Conservation (phyloP, 1,140 invertebrate species). For the Gonioctena quinquepunctata region DNA sequence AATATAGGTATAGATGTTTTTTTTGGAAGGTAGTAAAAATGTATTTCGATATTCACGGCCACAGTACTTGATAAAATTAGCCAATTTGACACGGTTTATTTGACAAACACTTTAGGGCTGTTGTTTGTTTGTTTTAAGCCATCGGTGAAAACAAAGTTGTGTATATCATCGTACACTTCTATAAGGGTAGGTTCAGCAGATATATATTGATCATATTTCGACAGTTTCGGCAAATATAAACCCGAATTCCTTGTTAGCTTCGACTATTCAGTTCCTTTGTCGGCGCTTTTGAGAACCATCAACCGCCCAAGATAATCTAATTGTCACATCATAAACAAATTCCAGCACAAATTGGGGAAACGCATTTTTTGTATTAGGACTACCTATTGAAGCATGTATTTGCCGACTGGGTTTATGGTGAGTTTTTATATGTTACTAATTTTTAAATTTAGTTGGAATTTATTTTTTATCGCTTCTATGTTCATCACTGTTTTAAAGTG, state of each 20-base stretch:
- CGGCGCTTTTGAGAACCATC: constrained; percentile 34
- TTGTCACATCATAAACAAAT: constrained; percentile 50
- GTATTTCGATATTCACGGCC: too few species aligned
- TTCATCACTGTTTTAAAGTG: not conserved
- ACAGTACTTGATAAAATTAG: too few species aligned
- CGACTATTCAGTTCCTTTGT: constrained; percentile 35
- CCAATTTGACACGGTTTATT: not conserved
- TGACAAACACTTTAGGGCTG: not conserved
- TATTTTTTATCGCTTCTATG: not conserved
- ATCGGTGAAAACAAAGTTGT: not conserved
- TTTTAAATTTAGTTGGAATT: constrained; percentile 16
- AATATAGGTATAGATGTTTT: too few species aligned
- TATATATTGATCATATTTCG: constrained; percentile 8
- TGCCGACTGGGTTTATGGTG: constrained; percentile 7
- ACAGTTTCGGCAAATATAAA: constrained; percentile 15
- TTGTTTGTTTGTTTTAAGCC: not conserved
- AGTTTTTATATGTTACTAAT: constrained; percentile 18
- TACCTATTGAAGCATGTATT: constrained; percentile 16
- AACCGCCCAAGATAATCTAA: constrained; percentile 42
- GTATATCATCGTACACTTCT: not conserved
- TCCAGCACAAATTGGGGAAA: constrained; percentile 43
- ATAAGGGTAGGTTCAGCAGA: not conserved
- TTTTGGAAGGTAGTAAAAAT: too few species aligned
- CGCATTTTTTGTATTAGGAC: constrained; percentile 21
- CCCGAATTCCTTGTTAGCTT: constrained; percentile 38